These are phyloP conservation scores for Parauchenoglanis ngamensis DNA, from an alignment of 2,797 vertebrate species.

Conservation along the genomic window DNA sequence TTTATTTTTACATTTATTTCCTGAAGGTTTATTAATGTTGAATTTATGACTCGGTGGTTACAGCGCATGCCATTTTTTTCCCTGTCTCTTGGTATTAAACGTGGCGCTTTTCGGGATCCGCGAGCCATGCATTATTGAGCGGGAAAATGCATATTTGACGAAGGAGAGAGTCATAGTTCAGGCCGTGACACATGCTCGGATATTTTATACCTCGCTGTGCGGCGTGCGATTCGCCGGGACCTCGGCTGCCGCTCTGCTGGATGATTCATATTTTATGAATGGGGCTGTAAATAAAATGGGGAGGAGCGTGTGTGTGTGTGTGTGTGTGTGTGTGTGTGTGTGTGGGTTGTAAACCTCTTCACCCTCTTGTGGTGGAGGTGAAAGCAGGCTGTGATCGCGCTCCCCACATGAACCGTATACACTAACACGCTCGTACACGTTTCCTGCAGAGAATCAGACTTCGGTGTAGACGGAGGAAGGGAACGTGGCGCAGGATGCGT, in stretches of 20 bases:
- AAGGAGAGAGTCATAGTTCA: conserved; percentile 50
- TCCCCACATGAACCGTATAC: neutral
- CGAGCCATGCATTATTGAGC: conserved; percentile 47
- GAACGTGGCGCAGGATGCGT: neutral
- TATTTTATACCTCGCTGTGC: conserved; percentile 52
- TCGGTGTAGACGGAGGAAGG: neutral
- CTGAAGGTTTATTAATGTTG: conserved; percentile 19
- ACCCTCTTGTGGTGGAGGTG: conserved; percentile 25
- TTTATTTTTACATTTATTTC: neutral
- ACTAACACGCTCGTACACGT: neutral
- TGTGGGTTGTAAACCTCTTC: conserved; percentile 9
- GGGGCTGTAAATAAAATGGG: conserved; percentile 54
- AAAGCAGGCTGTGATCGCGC: neutral
- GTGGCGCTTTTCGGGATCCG: conserved; percentile 21
- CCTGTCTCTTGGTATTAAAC: neutral
- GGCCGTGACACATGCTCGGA: conserved; percentile 52
- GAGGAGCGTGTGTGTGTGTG: conserved; percentile 29
- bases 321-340: conserved; percentile 30
- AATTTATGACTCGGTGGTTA: neutral
- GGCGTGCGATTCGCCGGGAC: conserved; percentile 40
- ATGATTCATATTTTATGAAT: conserved; percentile 58
- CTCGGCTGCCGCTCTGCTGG: conserved; percentile 37
- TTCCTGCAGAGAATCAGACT: neutral
- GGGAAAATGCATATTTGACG: conserved; percentile 48
- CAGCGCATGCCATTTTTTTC: neutral